These are phyloP conservation scores for Pituophis catenifer DNA, from an alignment of 2,113 vertebrate genomes.

Conservation along the genomic window DNA sequence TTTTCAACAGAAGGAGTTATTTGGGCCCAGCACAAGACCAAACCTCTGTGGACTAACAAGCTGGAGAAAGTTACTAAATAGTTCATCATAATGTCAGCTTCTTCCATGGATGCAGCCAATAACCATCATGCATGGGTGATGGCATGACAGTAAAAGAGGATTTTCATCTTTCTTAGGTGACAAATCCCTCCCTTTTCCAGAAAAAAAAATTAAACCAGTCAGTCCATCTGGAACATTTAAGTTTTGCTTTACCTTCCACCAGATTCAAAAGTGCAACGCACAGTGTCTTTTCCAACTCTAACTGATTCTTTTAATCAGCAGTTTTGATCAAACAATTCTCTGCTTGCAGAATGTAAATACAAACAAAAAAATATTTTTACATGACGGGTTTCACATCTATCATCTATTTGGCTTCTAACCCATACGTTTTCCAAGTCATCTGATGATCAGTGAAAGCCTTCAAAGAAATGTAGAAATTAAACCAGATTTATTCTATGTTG, in stretches of 20 bases:
- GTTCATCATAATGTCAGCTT: conserved; percentile 40
- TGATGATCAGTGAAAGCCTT: neutral
- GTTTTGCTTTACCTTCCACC: conserved; percentile 32
- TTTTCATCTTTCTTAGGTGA: conserved; percentile 64
- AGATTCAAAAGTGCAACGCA: conserved; percentile 56
- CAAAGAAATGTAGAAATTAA: neutral
- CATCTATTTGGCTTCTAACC: conserved; percentile 42
- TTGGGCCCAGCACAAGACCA: conserved; percentile 48
- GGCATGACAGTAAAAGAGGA: conserved; percentile 39
- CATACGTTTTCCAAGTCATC: neutral
- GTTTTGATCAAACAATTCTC: conserved; percentile 36
- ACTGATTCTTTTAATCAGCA: conserved; percentile 61
- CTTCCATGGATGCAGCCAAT: conserved; percentile 45
- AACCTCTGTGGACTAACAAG: conserved; percentile 28
- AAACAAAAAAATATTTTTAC: conserved; percentile 55
- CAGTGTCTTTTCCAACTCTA: conserved; percentile 49
- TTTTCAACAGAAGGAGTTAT: conserved; percentile 60
- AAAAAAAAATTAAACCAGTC: conserved; percentile 56
- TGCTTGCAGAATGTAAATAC: conserved; percentile 57
- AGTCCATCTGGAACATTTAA: conserved; percentile 57
- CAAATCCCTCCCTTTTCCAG: conserved; percentile 54
- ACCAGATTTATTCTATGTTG: neutral
- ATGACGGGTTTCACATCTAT: conserved; percentile 42
- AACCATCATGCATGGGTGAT: conserved; percentile 32
- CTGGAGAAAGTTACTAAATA: conserved; percentile 59